Evolutionary conservation across 2,797 vertebrate genomes (phyloP).

Genomic region (Lophius americanus): DNA sequence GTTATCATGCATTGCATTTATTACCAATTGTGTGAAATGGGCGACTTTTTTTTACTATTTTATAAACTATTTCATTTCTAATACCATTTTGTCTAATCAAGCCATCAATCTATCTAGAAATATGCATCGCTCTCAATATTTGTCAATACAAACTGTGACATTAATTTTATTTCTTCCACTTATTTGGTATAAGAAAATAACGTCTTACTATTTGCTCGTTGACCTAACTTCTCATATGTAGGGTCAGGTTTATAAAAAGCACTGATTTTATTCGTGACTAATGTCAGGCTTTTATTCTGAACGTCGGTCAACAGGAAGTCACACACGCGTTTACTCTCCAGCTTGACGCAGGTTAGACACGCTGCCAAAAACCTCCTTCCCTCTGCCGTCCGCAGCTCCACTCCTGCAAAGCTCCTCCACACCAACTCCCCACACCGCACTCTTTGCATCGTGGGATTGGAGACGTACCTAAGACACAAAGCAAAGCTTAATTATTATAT

Average conservation of each 20-base stretch:
- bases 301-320: background rate
- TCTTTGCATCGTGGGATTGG: constrained; percentile 73
- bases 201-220: background rate
- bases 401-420: constrained; percentile 35
- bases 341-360: constrained; percentile 30
- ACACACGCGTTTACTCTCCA: background rate
- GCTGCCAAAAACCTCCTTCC: constrained; percentile 67
- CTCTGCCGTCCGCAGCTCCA: constrained; percentile 70
- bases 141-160: no score
- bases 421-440: constrained; percentile 9
- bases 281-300: constrained; percentile 46
- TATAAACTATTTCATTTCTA: no score
- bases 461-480: constrained; percentile 32
- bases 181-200: no score
- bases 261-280: background rate
- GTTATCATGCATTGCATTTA: no score
- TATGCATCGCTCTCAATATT: no score
- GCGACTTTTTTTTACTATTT: no score
- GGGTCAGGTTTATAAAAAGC: background rate
- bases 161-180: background rate
- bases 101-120: no score
- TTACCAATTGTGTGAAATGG: no score
- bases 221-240: background rate
- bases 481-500: no score
- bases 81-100: no score